Conservation (phyloP, 2,888 invertebrate genomes). For the Acleris sparsana region DNA sequence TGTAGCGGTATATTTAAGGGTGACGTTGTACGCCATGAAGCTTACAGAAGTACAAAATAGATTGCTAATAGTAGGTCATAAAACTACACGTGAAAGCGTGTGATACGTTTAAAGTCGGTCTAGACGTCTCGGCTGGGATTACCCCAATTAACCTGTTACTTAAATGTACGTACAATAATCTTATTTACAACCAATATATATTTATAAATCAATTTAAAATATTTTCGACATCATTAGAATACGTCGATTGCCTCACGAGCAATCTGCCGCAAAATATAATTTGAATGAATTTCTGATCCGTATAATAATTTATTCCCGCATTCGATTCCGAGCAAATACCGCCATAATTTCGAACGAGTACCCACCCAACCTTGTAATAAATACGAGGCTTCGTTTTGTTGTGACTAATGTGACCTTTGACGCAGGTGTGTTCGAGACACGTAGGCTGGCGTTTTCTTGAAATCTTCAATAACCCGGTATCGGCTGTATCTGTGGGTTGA, state of each 20-base stretch:
- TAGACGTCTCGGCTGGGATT: too few relatives aligned
- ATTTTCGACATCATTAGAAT: conserved; percentile 43
- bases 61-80: too few relatives aligned
- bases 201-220: conserved; percentile 12
- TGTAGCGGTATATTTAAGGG: neutral
- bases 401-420: conserved; percentile 46
- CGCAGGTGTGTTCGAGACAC: conserved; percentile 23
- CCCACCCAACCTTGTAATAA: conserved; percentile 43
- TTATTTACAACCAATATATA: neutral
- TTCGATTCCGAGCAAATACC: conserved; percentile 47
- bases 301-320: conserved; percentile 52
- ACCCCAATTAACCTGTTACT: too few relatives aligned
- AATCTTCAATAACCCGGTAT: neutral
- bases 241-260: conserved; percentile 52
- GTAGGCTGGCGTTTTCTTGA: conserved; percentile 14
- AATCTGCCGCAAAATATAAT: conserved; percentile 61
- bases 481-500: too few relatives aligned
- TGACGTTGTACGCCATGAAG: too few relatives aligned
- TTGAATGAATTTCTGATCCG: conserved; percentile 60
- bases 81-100: too few relatives aligned
- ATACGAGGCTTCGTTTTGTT: conserved; percentile 42
- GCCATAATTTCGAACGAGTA: conserved; percentile 39
- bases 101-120: too few relatives aligned
- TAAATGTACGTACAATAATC: too few relatives aligned
- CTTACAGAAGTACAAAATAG: too few relatives aligned